Conservation (phyloP, 2,888 invertebrate genomes). For the Hermodice carunculata region DNA sequence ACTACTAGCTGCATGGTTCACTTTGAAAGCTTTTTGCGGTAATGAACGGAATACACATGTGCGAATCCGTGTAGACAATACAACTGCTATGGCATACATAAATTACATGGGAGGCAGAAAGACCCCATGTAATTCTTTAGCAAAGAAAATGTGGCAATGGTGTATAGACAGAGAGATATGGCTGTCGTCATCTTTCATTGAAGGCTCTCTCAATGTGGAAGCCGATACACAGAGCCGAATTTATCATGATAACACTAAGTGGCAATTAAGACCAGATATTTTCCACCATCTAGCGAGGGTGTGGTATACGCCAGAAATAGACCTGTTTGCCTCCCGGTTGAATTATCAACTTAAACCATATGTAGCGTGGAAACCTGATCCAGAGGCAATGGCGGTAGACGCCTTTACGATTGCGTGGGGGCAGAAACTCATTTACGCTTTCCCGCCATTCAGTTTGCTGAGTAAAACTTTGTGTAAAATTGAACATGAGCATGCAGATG, state of each 20-base stretch:
- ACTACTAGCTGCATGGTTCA: too few relatives aligned
- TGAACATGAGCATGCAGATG: background rate
- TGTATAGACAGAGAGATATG: background rate
- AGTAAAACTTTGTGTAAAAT: background rate
- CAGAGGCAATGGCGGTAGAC: slow-evolving; percentile 8
- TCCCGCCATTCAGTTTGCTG: background rate
- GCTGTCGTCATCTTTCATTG: background rate
- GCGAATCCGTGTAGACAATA: too few relatives aligned
- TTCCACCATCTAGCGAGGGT: background rate
- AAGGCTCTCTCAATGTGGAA: background rate
- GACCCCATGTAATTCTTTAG: background rate
- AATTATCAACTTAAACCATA: slow-evolving; percentile 17
- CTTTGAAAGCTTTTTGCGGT: too few relatives aligned
- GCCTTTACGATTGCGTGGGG: slow-evolving; percentile 16
- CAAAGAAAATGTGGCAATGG: background rate
- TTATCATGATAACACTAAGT: background rate
- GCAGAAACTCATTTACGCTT: background rate
- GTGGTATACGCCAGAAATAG: background rate
- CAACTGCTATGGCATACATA: too few relatives aligned
- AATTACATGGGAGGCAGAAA: too few relatives aligned
- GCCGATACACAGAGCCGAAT: background rate
- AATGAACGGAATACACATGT: too few relatives aligned
- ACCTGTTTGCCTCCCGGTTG: background rate
- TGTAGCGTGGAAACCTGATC: slow-evolving; percentile 19
- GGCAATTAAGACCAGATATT: background rate